phyloP scores from a whole-genome alignment of 2,113 vertebrate species.

The Macquaria australasica region DNA sequence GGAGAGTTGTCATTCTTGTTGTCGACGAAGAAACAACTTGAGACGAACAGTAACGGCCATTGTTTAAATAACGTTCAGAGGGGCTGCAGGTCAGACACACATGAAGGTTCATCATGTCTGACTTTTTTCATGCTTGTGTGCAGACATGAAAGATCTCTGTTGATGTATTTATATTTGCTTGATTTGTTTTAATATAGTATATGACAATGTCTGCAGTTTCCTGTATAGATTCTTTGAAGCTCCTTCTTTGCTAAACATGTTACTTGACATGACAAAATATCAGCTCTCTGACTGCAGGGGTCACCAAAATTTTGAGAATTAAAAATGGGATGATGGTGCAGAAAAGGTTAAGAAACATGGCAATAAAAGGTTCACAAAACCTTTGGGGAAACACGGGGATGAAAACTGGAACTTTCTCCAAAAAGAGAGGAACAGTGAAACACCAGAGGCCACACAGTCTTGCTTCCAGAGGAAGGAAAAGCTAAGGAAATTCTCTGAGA shows the following conservation, averaged over 20 bases:
- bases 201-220: neutral
- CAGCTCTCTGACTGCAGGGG: neutral
- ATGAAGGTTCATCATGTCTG: neutral
- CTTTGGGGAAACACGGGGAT: neutral
- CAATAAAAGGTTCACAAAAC: neutral
- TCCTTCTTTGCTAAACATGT: neutral
- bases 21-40: constrained; percentile 4
- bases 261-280: neutral
- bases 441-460: neutral
- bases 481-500: neutral
- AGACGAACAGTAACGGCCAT: neutral
- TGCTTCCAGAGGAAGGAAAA: neutral
- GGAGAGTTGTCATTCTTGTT: neutral
- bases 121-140: neutral
- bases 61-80: neutral
- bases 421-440: neutral
- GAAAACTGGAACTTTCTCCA: neutral
- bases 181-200: neutral
- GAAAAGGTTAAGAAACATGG: neutral
- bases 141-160: neutral
- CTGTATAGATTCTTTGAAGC: neutral
- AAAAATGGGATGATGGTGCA: neutral
- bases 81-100: neutral
- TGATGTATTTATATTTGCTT: too few relatives aligned
- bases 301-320: neutral